Evolutionary conservation across 1,140 invertebrate species (phyloP).

Genomic region (Nephotettix cincticeps): DNA sequence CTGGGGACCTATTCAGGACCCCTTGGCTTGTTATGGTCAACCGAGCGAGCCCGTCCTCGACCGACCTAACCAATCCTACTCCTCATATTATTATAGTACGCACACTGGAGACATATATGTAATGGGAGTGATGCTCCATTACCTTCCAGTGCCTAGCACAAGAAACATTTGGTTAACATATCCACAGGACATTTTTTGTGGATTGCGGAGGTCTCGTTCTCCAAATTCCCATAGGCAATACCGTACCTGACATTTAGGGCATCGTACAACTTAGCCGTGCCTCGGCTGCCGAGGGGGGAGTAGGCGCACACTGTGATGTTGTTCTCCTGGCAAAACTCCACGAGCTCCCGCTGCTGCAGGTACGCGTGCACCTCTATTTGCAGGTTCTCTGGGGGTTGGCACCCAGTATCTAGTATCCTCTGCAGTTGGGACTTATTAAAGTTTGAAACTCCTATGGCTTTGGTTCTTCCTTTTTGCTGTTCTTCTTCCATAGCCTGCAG

Average conservation of each 20-base stretch:
- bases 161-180: neutral
- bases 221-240: neutral
- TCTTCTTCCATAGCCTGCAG: slow-evolving; percentile 56
- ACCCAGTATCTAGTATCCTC: slow-evolving; percentile 33
- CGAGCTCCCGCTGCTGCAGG: slow-evolving; percentile 51
- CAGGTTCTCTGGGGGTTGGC: slow-evolving; percentile 32
- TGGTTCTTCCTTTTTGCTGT: slow-evolving; percentile 52
- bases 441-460: slow-evolving; percentile 46
- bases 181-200: neutral
- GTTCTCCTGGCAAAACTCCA: slow-evolving; percentile 49
- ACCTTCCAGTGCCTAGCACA: neutral
- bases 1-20: no score
- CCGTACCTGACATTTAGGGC: slow-evolving; percentile 4
- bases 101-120: no score
- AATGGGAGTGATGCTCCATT: no score
- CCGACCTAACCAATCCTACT: no score
- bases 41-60: no score
- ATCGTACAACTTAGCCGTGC: slow-evolving; percentile 37
- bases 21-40: no score
- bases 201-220: neutral
- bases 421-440: slow-evolving; percentile 43
- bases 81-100: no score
- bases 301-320: slow-evolving; percentile 54
- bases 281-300: slow-evolving; percentile 54
- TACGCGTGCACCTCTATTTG: slow-evolving; percentile 57